Evolutionary conservation across 2,888 invertebrate species (phyloP), one percentile per base, ranked within the genome.

Genomic region (Phengaris alcon): DNA sequence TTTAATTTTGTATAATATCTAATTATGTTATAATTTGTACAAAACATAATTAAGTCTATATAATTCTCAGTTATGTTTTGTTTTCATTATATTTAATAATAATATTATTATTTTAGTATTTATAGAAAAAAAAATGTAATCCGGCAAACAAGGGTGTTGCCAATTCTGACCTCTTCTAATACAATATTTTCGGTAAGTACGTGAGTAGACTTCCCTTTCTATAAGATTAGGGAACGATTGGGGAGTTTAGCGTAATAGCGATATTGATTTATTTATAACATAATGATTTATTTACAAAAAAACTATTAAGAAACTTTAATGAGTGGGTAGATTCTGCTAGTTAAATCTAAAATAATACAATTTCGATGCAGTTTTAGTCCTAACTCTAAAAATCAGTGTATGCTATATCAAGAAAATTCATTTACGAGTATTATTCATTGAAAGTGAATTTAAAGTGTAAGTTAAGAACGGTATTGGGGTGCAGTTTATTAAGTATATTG

Each of bases 131-230:
- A 44, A 10, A 10, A 35, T 35, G 1, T 59, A 64, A 64, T 35
- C 35, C 10, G 35, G 22, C 35, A 22, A 64, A 15, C 35, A 64
- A 59, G 35, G 35, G 44, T 64, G 64, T 64, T 64, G 44, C 35
- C 64, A 6, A 64, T 64, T 35, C 64, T 12, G 35, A 64, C 64
- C 64, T 64, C 35, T 64, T 64, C 35, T 64, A 64, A 64, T 64
- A 64, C 35, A 64, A 64, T 64, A 64, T 64, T 44, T 64, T 64
- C 64, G 13, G 12, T 64, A 6, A 2, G 64, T 64, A 64, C 64
- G 64, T 64, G 64, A 64, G 12, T 12, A 6, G 64, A 64, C 35
- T 64, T 35, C 35, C 44, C 7, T 35, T 64, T 7, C 35, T 64
- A 6, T 6, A 9, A 64, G 64, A 35, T 64, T 64, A 64, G 64